Conservation (phyloP, 2,888 invertebrate genomes). For the Yponomeuta malinellus region DNA sequence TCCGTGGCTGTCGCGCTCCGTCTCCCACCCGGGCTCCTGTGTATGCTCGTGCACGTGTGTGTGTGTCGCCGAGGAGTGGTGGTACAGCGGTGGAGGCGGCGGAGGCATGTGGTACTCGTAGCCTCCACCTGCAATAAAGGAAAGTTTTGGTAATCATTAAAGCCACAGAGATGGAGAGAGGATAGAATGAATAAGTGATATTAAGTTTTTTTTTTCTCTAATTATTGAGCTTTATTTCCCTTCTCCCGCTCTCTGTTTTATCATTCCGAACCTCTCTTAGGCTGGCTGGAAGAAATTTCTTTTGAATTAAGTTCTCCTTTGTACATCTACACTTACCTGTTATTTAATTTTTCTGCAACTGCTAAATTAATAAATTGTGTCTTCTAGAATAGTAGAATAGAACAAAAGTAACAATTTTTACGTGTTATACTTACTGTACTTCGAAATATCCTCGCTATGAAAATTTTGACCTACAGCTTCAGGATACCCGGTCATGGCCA, state of each 20-base stretch:
- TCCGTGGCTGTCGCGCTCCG: conserved; percentile 47
- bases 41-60: conserved; percentile 42
- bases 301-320: too few relatives aligned
- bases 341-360: too few relatives aligned
- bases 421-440: conserved; percentile 46
- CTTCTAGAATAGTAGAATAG: too few relatives aligned
- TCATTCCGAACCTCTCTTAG: too few relatives aligned
- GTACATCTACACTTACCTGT: too few relatives aligned
- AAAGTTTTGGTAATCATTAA: not conserved
- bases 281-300: too few relatives aligned
- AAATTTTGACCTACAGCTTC: not conserved
- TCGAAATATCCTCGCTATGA: conserved; percentile 29
- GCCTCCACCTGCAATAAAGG: conserved; percentile 44
- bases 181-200: not conserved
- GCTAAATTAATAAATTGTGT: too few relatives aligned
- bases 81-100: conserved; percentile 57
- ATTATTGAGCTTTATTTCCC: too few relatives aligned
- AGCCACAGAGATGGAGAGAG: not conserved
- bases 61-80: conserved; percentile 38
- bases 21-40: conserved; percentile 42
- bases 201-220: too few relatives aligned
- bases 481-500: conserved; percentile 44
- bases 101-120: conserved; percentile 68
- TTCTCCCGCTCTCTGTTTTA: too few relatives aligned
- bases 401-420: too few relatives aligned